Evolutionary conservation across 2,113 vertebrate genomes (phyloP), one percentile per base, ranked within the genome.

Genomic region (Neodontobutis hainanensis): DNA sequence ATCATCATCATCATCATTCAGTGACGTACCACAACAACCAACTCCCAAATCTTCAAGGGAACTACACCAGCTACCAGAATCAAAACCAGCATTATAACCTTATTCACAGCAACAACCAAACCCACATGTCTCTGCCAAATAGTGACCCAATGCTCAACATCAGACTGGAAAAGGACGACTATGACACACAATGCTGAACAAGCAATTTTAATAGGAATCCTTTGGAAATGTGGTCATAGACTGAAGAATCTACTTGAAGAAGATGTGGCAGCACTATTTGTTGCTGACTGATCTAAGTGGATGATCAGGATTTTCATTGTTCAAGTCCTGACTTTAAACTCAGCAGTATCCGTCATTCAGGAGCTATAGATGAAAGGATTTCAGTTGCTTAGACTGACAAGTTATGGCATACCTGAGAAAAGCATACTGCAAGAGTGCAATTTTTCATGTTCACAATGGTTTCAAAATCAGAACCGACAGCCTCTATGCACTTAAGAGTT

Each of bases 91-190:
- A 60, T 69, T 82, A 82, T 61, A 85, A 80, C 73, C 78, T 84
- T 64, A 74, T 73, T 61, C 72, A 57, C 19, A 3, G 53, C 76
- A 69, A 68, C 11, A 64, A 80, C 69, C 93, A 94, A 92, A 95
- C 91, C 85, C 92, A 93, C 87, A 95, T 93, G 81, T 90, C 56
- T 4, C 94, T 94, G 14, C 85, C 92, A 48, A 92, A 92, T 12
- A 92, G 94, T 83, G 95, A 99, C 77, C 95, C 96, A 83, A 96
- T 93, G 87, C 93, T 99, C 92, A 96, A 95, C 86, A 95, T 98
- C 93, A 95, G 94, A 81, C 91, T 96, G 94, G 97, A 97, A 83
- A 96, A 96, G 91, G 95, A 95, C 57, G 92, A 93, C 86, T 85
- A n/a, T 16, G 81, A 84, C 58, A 90, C 92, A 61, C 89, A 80